Evolutionary conservation across 2,113 vertebrate genomes (phyloP).

Genomic region (Colossoma macropomum): DNA sequence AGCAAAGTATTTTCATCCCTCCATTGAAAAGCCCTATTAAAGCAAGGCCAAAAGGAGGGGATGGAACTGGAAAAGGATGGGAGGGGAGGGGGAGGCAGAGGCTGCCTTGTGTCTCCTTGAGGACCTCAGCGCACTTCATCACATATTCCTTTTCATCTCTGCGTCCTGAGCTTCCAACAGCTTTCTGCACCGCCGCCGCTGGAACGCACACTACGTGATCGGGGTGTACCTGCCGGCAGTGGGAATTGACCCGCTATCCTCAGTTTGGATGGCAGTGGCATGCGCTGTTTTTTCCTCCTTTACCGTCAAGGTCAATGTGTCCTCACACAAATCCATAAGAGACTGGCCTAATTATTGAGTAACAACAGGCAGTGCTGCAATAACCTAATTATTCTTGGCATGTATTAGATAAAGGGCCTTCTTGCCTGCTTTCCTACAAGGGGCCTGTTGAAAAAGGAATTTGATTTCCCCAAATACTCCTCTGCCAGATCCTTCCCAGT

Average conservation of each 20-base stretch:
- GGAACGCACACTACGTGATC: slow-evolving; percentile 43
- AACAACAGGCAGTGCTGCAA: slow-evolving; percentile 64
- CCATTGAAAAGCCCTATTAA: neutral
- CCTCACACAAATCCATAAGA: slow-evolving; percentile 62
- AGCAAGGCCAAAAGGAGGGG: slow-evolving; percentile 2
- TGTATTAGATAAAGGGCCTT: slow-evolving; percentile 65
- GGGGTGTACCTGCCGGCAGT: slow-evolving; percentile 47
- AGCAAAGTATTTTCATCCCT: neutral
- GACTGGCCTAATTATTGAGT: slow-evolving; percentile 64
- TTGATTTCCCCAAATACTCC: slow-evolving; percentile 66
- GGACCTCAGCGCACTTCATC: slow-evolving; percentile 57
- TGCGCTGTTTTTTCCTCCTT: slow-evolving; percentile 46
- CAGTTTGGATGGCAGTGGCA: slow-evolving; percentile 55
- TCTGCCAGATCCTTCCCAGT: slow-evolving; percentile 51
- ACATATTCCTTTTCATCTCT: slow-evolving; percentile 57
- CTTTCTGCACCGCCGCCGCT: slow-evolving; percentile 13
- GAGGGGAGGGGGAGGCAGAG: neutral
- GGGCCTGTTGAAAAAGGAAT: slow-evolving; percentile 63
- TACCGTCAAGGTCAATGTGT: slow-evolving; percentile 61
- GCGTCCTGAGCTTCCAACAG: slow-evolving; percentile 46
- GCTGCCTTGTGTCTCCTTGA: slow-evolving; percentile 57
- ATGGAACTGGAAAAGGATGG: slow-evolving; percentile 23
- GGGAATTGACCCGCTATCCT: slow-evolving; percentile 41
- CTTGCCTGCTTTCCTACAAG: slow-evolving; percentile 63
- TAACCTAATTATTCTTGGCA: slow-evolving; percentile 68